These are phyloP conservation scores for Drosophila bocki DNA, from an alignment of 1,140 invertebrate species.

Conservation along the genomic window DNA sequence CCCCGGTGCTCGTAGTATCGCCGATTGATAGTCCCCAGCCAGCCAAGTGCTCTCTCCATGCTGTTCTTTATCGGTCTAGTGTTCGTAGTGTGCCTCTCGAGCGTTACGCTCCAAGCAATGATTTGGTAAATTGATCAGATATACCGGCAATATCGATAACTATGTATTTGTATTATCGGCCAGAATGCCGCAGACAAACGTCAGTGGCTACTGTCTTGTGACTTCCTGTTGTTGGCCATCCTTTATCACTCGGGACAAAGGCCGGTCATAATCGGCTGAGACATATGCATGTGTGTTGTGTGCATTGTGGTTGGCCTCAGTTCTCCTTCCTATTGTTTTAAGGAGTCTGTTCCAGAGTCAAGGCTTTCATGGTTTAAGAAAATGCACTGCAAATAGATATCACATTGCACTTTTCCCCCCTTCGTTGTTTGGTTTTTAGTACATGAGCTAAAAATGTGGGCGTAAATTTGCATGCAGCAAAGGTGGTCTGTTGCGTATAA, in stretches of 20 bases:
- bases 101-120: conserved; percentile 40
- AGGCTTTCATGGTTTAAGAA: not conserved
- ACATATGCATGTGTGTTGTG: not conserved
- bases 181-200: conserved; percentile 9
- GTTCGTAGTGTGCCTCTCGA: conserved; percentile 49
- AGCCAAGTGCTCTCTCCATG: conserved; percentile 38
- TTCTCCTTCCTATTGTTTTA: not conserved
- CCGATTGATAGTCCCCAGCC: conserved; percentile 1
- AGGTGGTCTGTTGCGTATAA: not conserved
- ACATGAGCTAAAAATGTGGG: not conserved
- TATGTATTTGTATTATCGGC: conserved; percentile 15
- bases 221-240: conserved; percentile 64
- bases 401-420: not conserved
- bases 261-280: conserved; percentile 17
- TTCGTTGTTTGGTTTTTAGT: not conserved
- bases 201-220: conserved; percentile 28
- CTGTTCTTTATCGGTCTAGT: conserved; percentile 42
- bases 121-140: conserved; percentile 57
- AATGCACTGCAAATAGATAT: not conserved
- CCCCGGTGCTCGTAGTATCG: conserved; percentile 13
- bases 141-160: not conserved
- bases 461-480: not conserved
- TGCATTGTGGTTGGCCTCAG: conserved; percentile 10
- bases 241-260: conserved; percentile 53
- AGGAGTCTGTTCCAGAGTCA: not conserved